A percentile compares a stretch with the other conserved stretches of the same genome.
These are phyloP conservation scores for Proterorhinus semilunaris DNA, from an alignment of 2,113 vertebrate species.

Conservation along the genomic window DNA sequence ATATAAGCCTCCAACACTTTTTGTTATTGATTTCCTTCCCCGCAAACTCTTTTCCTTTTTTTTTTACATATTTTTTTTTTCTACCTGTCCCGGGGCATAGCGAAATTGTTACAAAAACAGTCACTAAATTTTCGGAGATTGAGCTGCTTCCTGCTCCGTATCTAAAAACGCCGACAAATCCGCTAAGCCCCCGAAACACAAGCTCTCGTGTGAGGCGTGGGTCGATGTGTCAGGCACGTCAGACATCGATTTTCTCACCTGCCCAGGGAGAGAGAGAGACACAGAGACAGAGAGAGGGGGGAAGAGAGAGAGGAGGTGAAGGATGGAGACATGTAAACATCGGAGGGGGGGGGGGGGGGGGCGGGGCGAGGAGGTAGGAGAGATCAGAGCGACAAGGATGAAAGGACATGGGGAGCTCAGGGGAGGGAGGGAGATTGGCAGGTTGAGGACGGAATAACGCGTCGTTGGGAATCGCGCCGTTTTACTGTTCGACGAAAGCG, in stretches of 20 bases:
- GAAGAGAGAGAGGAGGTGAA: conserved; percentile 47
- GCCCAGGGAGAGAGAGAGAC: conserved; percentile 8
- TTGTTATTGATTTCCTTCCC: no score
- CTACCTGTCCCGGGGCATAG: neutral
- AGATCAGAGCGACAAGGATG: conserved; percentile 33
- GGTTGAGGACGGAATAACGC: neutral
- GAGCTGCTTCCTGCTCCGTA: conserved; percentile 9
- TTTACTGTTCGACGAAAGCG: neutral
- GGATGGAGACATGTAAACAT: conserved; percentile 37
- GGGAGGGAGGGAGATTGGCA: conserved; percentile 9
- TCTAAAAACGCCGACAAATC: conserved; percentile 7
- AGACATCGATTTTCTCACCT: conserved; percentile 63
- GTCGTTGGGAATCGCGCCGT: neutral
- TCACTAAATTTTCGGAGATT: conserved; percentile 1
- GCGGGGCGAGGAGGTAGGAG: neutral
- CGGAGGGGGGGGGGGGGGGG: conserved; percentile 17
- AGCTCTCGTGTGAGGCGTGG: conserved; percentile 2
- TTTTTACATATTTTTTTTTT: neutral
- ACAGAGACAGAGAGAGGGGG: neutral
- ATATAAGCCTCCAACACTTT: no score
- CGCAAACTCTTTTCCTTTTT: neutral
- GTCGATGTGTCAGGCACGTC: conserved; percentile 44
- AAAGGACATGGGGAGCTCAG: conserved; percentile 20
- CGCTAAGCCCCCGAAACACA: neutral
- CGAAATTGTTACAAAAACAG: neutral